Conservation (phyloP, 2,797 vertebrate species). For the Neostethus bicornis region DNA sequence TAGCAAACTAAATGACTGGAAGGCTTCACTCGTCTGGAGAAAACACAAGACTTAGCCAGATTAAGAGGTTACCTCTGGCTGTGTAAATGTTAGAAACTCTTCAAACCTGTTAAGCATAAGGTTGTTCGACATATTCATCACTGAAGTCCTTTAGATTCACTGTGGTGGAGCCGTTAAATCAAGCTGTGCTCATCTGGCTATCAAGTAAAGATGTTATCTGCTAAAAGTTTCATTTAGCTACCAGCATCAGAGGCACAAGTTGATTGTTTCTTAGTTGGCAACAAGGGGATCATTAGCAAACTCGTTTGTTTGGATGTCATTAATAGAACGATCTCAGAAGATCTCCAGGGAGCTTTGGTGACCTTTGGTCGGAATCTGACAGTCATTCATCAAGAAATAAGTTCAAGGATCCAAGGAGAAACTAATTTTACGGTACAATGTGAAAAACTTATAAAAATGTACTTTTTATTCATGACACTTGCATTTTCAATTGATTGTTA, state of each 20-base stretch:
- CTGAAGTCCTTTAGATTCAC: slow-evolving; percentile 85
- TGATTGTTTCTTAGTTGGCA: slow-evolving; percentile 87
- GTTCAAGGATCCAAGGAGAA: slow-evolving; percentile 94
- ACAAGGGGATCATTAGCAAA: slow-evolving; percentile 90
- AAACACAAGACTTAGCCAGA: slow-evolving; percentile 48
- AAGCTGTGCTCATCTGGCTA: slow-evolving; percentile 86
- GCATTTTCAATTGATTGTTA: slow-evolving; percentile 32
- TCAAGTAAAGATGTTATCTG: slow-evolving; percentile 86
- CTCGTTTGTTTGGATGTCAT: slow-evolving; percentile 95
- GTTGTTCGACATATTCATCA: slow-evolving; percentile 94
- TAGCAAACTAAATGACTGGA: slow-evolving; percentile 21
- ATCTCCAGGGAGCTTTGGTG: slow-evolving; percentile 95
- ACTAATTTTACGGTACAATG: slow-evolving; percentile 97
- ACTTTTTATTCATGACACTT: slow-evolving; percentile 64
- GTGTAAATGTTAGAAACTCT: slow-evolving; percentile 63
- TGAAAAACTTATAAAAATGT: slow-evolving; percentile 94
- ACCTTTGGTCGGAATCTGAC: slow-evolving; percentile 99
- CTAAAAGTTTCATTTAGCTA: slow-evolving; percentile 93
- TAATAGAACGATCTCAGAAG: slow-evolving; percentile 93
- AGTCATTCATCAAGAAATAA: slow-evolving; percentile 99
- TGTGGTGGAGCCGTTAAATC: slow-evolving; percentile 81
- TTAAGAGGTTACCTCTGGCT: slow-evolving; percentile 65
- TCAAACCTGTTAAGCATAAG: slow-evolving; percentile 77
- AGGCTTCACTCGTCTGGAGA: slow-evolving; percentile 16
- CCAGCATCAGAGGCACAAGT: slow-evolving; percentile 88